These are phyloP conservation scores for Patella caerulea DNA, from an alignment of 2,888 invertebrate genomes.

Conservation along the genomic window DNA sequence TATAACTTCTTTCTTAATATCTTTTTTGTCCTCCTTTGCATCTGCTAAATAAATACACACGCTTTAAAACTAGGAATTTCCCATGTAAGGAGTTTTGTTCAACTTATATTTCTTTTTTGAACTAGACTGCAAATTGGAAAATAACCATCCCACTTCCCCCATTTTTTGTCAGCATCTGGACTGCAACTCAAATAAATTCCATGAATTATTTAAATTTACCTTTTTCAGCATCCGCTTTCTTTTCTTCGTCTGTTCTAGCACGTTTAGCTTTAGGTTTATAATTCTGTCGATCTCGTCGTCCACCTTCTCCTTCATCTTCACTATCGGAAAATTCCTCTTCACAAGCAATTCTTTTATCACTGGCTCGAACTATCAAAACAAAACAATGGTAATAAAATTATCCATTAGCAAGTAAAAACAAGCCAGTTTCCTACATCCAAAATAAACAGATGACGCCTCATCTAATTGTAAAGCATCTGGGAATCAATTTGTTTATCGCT, in stretches of 20 bases:
- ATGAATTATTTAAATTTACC: conserved; percentile 30
- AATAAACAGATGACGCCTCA: too few relatives aligned
- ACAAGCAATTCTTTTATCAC: conserved; percentile 93
- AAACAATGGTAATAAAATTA: neutral
- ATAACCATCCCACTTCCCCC: neutral
- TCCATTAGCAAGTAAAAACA: too few relatives aligned
- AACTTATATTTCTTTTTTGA: too few relatives aligned
- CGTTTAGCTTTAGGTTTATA: conserved; percentile 63
- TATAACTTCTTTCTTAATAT: conserved; percentile 58
- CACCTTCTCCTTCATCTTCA: conserved; percentile 88
- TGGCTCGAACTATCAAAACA: conserved; percentile 70
- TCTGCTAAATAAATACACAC: conserved; percentile 21
- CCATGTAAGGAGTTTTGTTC: too few relatives aligned
- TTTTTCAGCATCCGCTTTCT: conserved; percentile 51
- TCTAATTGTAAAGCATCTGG: too few relatives aligned
- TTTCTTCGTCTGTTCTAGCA: conserved; percentile 53
- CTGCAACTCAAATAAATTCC: neutral
- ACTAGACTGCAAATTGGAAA: neutral
- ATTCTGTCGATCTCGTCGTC: conserved; percentile 57
- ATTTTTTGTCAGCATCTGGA: conserved; percentile 21
- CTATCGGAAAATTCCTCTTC: conserved; percentile 87
- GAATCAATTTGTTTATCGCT: too few relatives aligned
- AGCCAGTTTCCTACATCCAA: neutral
- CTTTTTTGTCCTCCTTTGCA: conserved; percentile 73
- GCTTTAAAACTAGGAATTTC: neutral